phyloP scores from a whole-genome alignment of 1,140 invertebrate species.

The Metopolophium dirhodum region DNA sequence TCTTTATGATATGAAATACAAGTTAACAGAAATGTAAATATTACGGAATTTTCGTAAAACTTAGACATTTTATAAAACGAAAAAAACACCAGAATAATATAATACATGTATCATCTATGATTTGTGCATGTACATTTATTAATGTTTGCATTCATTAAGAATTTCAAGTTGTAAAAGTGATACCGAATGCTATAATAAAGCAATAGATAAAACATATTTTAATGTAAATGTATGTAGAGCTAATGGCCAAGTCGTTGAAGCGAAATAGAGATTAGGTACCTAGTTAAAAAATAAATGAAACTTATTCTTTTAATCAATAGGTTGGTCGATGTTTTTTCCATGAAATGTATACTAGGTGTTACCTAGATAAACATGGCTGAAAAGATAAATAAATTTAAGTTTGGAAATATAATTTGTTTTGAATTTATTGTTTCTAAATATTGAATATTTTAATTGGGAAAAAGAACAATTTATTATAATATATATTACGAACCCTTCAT shows the following conservation, averaged over 20 bases:
- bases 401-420: background rate
- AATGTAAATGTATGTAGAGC: background rate
- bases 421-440: background rate
- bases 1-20: background rate
- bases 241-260: background rate
- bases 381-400: background rate
- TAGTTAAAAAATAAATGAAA: background rate
- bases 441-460: background rate
- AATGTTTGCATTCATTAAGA: background rate
- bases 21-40: background rate
- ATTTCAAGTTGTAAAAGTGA: background rate
- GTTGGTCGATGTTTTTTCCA: background rate
- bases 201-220: background rate
- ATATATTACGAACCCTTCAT: background rate
- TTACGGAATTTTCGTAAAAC: background rate
- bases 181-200: background rate
- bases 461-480: background rate
- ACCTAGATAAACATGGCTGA: background rate
- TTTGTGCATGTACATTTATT: background rate
- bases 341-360: background rate
- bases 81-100: background rate
- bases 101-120: background rate
- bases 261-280: background rate
- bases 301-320: background rate
- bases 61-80: background rate